Percentiles rank a stretch among this genome's conserved stretches.
phyloP scores from a whole-genome alignment of 2,888 invertebrate genomes.

The Lithophane socia region DNA sequence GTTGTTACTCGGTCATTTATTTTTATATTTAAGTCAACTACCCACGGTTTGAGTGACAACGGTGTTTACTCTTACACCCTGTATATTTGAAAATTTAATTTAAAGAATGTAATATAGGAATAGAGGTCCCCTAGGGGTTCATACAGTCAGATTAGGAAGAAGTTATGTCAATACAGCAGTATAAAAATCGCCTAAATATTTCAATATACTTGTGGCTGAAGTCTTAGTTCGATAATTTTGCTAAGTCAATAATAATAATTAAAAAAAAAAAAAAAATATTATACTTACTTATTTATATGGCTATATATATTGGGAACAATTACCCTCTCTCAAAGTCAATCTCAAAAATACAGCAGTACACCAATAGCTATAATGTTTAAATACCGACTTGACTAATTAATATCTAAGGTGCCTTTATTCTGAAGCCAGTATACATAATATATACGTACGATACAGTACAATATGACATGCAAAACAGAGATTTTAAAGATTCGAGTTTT shows the following conservation, averaged over 20 bases:
- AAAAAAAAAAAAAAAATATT: conserved; percentile 21
- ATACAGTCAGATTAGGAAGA: conserved; percentile 38
- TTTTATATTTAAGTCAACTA: too few species aligned
- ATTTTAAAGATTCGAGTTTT: conserved; percentile 19
- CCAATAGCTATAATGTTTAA: conserved; percentile 16
- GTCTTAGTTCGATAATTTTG: conserved; percentile 47
- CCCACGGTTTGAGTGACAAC: too few species aligned
- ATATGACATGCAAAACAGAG: neutral
- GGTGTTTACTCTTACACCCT: too few species aligned
- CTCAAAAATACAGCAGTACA: conserved; percentile 46
- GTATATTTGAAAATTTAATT: conserved; percentile 8
- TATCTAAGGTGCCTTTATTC: conserved; percentile 41
- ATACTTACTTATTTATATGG: conserved; percentile 28
- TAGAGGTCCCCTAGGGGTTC: conserved; percentile 31
- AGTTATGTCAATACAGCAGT: conserved; percentile 32
- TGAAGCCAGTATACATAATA: conserved; percentile 12
- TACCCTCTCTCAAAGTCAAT: conserved; percentile 36
- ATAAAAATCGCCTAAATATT: conserved; percentile 41
- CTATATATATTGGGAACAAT: conserved; percentile 28
- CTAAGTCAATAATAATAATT: conserved; percentile 19
- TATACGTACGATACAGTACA: conserved; percentile 12
- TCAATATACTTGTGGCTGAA: conserved; percentile 29
- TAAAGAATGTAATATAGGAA: conserved; percentile 61
- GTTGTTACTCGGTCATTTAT: too few species aligned
- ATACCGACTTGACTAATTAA: conserved; percentile 18